Conservation (phyloP, 2,797 vertebrate genomes). For the Masticophis lateralis region DNA sequence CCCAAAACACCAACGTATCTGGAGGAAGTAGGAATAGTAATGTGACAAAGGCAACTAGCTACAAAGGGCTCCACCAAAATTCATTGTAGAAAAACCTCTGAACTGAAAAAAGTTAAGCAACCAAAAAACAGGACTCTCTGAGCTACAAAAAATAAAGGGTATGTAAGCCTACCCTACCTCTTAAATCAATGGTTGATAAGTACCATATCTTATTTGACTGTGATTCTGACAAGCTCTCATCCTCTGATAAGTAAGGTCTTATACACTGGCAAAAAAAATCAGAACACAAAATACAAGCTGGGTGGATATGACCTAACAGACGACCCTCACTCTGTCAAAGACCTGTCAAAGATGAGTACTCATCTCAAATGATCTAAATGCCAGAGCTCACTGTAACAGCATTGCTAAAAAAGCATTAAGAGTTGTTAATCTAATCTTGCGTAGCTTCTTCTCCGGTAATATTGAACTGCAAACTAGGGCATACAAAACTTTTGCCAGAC, state of each 20-base stretch:
- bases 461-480: too few species aligned
- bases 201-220: neutral
- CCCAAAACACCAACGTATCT: neutral
- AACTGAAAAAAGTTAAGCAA: neutral
- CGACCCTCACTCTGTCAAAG: too few species aligned
- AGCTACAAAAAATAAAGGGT: neutral
- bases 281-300: too few species aligned
- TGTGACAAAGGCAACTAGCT: neutral
- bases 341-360: too few species aligned
- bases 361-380: too few species aligned
- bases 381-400: too few species aligned
- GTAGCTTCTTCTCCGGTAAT: too few species aligned
- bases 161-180: neutral
- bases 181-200: neutral
- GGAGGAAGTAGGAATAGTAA: neutral
- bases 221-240: neutral
- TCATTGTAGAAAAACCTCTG: neutral
- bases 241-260: neutral
- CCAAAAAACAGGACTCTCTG: neutral
- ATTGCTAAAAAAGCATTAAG: too few species aligned
- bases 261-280: too few species aligned
- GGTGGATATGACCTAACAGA: too few species aligned
- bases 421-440: too few species aligned
- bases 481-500: too few species aligned
- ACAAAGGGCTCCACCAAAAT: neutral